Evolutionary conservation across 2,113 vertebrate species (phyloP).

Genomic region (Proterorhinus semilunaris): DNA sequence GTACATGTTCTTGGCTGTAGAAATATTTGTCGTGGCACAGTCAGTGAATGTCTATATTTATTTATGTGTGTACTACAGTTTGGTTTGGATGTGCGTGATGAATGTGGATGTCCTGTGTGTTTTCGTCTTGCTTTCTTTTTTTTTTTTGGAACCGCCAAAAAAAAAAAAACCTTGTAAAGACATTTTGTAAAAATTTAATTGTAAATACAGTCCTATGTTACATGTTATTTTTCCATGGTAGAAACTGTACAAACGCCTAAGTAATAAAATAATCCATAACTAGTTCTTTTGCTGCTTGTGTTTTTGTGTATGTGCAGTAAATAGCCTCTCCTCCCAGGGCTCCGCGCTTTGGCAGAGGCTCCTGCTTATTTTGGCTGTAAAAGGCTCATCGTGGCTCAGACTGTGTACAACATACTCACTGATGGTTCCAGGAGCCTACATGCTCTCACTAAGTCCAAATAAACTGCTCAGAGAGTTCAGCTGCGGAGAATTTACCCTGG

Average conservation of each 20-base stretch:
- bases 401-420: conserved; percentile 51
- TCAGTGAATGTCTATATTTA: conserved; percentile 92
- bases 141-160: conserved; percentile 72
- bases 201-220: conserved; percentile 90
- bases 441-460: conserved; percentile 61
- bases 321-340: conserved; percentile 42
- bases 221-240: conserved; percentile 84
- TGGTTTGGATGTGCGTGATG: conserved; percentile 84
- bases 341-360: conserved; percentile 48
- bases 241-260: conserved; percentile 90
- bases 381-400: conserved; percentile 36
- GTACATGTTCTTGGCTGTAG: conserved; percentile 83
- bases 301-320: conserved; percentile 46
- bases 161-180: conserved; percentile 80
- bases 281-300: conserved; percentile 55
- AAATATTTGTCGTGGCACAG: conserved; percentile 80
- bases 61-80: conserved; percentile 88
- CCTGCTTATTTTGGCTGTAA: conserved; percentile 70
- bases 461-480: conserved; percentile 65
- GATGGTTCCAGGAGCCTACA: conserved; percentile 49
- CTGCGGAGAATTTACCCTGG: conserved; percentile 32
- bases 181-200: conserved; percentile 88
- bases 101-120: conserved; percentile 78
- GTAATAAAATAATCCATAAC: conserved; percentile 87
- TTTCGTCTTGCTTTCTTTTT: conserved; percentile 70